Evolutionary conservation across 2,797 vertebrate species (phyloP), one percentile per base, ranked within the genome.

Genomic region (Hemibagrus guttatus): DNA sequence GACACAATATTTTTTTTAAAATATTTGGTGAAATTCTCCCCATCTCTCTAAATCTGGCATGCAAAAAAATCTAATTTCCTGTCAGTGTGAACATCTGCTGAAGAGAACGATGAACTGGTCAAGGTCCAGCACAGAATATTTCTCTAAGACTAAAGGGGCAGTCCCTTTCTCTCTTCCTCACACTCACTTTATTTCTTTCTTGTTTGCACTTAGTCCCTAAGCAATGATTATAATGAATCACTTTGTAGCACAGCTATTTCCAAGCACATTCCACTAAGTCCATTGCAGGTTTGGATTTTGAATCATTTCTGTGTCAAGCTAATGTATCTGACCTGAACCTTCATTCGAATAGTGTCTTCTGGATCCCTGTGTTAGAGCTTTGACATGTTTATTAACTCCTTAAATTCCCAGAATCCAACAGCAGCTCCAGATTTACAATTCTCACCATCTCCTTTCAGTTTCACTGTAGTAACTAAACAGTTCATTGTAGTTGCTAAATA

Each of bases 71-170:
- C 56, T 2, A 59, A 82, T 68, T 64, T 82, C n/a, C 80, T 82
- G 42, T 31, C n/a, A 21, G n/a, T 52, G 26, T 1, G 7, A 66
- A 82, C 63, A 82, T 82, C 63, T 66, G 63, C 19, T 82, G 42
- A 39, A 28, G 63, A 21, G 81, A 80, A 83, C 88, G 88, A 90
- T 90, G 89, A 86, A 74, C 58, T 58, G 85, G 39, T 58, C 87
- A 74, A 58, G 35, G 84, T 83, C 88, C 83, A 89, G 66, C 61
- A 83, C 61, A 86, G 76, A 87, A 90, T 88, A 90, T 91, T 91
- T 91, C 74, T 86, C 59, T 75, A 85, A 85, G 79, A 83, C 85
- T 87, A 89, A 87, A 84, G 74, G 81, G 78, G 75, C 52, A 63
- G 46, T 83, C 63, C 66, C 74, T 63, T 87, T 61, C 63, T 49